Evolutionary conservation across 2,888 invertebrate genomes (phyloP), one percentile per base, ranked within the genome.

Genomic region (Synergus laeviventris): DNA sequence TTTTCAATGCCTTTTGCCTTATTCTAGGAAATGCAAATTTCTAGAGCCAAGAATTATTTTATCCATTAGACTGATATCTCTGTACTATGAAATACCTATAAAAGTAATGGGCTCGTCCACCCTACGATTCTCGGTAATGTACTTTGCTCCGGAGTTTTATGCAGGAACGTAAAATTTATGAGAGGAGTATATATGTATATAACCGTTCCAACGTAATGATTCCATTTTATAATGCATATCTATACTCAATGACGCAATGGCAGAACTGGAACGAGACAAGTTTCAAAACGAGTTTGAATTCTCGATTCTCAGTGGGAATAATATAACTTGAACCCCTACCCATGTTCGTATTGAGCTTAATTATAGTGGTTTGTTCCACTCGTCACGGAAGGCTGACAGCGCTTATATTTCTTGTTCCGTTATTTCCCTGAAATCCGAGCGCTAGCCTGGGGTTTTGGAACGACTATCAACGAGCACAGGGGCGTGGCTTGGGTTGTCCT

Each of bases 371-470:
- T 70, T 70, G 70, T 70, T 70, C 70, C 70, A 70, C 36, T 70
- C 70, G 70, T 70, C 70, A 70, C n/a, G 70, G 31, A 31, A 70
- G 45, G 31, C 70, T 70, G 70, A 70, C 70, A 70, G 49, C 64
- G 70, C 24, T 70, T 70, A 70, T 70, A 70, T 45, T 70, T 70
- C 66, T 45, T 49, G 70, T 70, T 70, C 70, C 70, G 70, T 70
- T 70, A 70, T 70, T 70, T 70, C 18, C 49, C 70, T 54, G 70
- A 70, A 70, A 70, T 54, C 70, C 49, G 70, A 49, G 24, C 21
- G 39, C 12, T 14, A 39, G 66, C 21, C 66, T 66, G 24, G 45
- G 24, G 45, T 24, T 21, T 24, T 49, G 66, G 45, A 62, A 62
- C 62, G 62, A 18, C 38, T 39, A 62, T 62, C 38, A 62, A 38